These are phyloP conservation scores for Drosophila melanica DNA, from an alignment of 1,140 invertebrate genomes.

Conservation along the genomic window DNA sequence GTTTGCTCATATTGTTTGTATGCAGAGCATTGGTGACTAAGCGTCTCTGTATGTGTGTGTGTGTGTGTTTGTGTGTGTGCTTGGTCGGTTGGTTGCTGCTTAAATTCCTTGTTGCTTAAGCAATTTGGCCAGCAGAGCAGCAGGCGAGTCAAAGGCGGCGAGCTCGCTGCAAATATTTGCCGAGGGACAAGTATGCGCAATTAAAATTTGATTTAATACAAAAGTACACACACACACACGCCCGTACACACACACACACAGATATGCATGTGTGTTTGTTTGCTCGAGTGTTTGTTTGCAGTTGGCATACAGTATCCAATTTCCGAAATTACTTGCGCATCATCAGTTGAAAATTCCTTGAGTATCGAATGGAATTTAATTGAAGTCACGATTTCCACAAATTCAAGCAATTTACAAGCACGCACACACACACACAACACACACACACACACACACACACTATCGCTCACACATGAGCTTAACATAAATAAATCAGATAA, in stretches of 20 bases:
- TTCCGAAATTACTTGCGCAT: constrained; percentile 81
- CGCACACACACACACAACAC: constrained; percentile 10
- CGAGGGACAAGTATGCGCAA: constrained; percentile 81
- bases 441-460: constrained; percentile 24
- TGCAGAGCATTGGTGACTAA: constrained; percentile 41
- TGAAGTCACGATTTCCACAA: constrained; percentile 81
- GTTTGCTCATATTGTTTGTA: constrained; percentile 75
- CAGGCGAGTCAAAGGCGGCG: constrained; percentile 71
- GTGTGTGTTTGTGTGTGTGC: constrained; percentile 16
- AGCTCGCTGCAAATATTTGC: constrained; percentile 77
- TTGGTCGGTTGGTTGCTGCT: constrained; percentile 51
- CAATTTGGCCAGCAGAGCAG: constrained; percentile 50
- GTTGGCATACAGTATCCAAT: constrained; percentile 77
- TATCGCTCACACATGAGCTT: constrained; percentile 46
- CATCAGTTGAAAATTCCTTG: constrained; percentile 79
- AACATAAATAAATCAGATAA: constrained; percentile 80
- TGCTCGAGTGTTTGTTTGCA: constrained; percentile 64
- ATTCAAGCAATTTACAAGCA: constrained; percentile 73
- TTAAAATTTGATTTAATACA: constrained; percentile 83
- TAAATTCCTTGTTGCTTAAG: constrained; percentile 77
- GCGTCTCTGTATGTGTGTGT: neutral
- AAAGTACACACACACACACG: constrained; percentile 58
- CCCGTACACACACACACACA: constrained; percentile 7
- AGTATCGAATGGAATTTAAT: constrained; percentile 83
- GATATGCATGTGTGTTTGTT: constrained; percentile 30